These are phyloP conservation scores for Zaprionus taronus DNA, from an alignment of 1,140 invertebrate species.

Conservation along the genomic window DNA sequence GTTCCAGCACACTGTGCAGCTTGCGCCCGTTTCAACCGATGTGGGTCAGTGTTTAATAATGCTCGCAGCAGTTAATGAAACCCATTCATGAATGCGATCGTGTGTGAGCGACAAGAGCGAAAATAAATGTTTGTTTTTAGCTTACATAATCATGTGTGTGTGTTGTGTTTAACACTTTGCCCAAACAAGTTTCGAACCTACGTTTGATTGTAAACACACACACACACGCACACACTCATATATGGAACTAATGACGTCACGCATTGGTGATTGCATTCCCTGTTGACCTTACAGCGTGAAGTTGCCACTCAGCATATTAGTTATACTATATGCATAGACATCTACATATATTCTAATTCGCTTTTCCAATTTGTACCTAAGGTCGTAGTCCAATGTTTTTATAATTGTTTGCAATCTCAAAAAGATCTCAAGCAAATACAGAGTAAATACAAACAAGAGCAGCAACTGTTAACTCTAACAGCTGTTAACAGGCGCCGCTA, in stretches of 20 bases:
- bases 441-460: background rate
- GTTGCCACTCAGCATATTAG: slow-evolving; percentile 45
- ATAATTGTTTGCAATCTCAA: slow-evolving; percentile 16
- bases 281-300: slow-evolving; percentile 63
- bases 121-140: slow-evolving; percentile 61
- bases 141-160: slow-evolving; percentile 61
- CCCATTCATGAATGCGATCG: slow-evolving; percentile 60
- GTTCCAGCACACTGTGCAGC: slow-evolving; percentile 27
- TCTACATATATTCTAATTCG: slow-evolving; percentile 26
- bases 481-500: slow-evolving; percentile 24
- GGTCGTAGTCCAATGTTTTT: slow-evolving; percentile 15
- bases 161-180: slow-evolving; percentile 34
- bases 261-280: slow-evolving; percentile 61
- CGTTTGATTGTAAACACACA: slow-evolving; percentile 1
- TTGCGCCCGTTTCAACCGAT: slow-evolving; percentile 37
- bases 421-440: background rate
- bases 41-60: slow-evolving; percentile 67
- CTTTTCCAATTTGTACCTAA: slow-evolving; percentile 14
- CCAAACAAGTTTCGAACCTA: slow-evolving; percentile 53
- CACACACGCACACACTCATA: background rate
- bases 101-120: slow-evolving; percentile 26
- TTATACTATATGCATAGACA: slow-evolving; percentile 50
- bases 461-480: slow-evolving; percentile 14
- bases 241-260: slow-evolving; percentile 66
- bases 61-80: slow-evolving; percentile 70